Evolutionary conservation across 2,113 vertebrate genomes (phyloP), one percentile per base, ranked within the genome.

Genomic region (Lamprologus tigripictilis): DNA sequence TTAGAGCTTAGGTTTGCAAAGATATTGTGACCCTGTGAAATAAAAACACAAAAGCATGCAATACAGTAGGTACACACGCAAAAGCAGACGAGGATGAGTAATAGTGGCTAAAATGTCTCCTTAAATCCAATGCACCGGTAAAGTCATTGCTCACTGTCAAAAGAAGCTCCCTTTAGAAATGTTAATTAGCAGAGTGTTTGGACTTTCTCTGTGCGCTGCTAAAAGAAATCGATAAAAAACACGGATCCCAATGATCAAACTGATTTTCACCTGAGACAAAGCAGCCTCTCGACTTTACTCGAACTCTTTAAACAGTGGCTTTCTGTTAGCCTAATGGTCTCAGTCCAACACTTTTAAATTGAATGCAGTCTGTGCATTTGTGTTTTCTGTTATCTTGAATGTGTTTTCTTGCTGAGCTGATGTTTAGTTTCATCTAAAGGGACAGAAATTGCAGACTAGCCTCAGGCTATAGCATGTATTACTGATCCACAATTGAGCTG

Each of bases 1-100:
- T 96, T 96, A 53, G 97, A 97, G 90, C 94, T 96, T 66, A 97
- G 96, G 91, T 95, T 97, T 85, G 96, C 96, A 94, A 97, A 97
- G 90, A 97, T 97, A 88, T 97, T 97, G 93, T 97, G 97, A 83
- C 97, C 97, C 97, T 97, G 95, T 82, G 73, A 51, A 76, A 87
- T 63, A 84, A 89, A 78, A 84, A 86, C 14, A 81, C n/a, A 89
- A 84, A 10, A 80, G 19, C 23, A 3, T 49, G 16, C 42, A 14
- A 76, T 28, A 63, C 28, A 80, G 37, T 37, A 35, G 16, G 6
- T 35, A 51, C 21, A 79, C 23, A 66, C 1, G 83, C 49, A 84
- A 82, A 86, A 80, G 63, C 26, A 73, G 51, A 28, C 3, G 5
- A 33, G 26, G 85, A 83, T 80, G 42, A 90, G n/a, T 66, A 86